Conservation (phyloP, 1,140 invertebrate genomes). For the Watersipora subatra region DNA sequence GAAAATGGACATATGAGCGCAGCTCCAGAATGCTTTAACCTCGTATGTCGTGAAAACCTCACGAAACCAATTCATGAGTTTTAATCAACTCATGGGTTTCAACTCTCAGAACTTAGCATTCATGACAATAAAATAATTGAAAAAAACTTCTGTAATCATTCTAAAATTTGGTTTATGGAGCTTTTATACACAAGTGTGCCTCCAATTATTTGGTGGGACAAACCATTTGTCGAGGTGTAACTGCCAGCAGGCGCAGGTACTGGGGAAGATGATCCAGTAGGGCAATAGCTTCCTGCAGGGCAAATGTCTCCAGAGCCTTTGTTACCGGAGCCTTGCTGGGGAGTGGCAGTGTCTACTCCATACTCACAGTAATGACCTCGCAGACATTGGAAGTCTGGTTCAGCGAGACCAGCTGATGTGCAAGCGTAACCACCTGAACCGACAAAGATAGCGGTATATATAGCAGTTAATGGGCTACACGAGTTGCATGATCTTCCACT, state of each 20-base stretch:
- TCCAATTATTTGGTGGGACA: no score
- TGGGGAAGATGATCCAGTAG: slow-evolving; percentile 19
- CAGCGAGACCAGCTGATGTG: slow-evolving; percentile 22
- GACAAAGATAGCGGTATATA: not conserved
- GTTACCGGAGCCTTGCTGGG: slow-evolving; percentile 14
- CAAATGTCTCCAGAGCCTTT: slow-evolving; percentile 27
- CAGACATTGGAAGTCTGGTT: slow-evolving; percentile 22
- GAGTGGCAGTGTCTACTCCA: slow-evolving; percentile 31
- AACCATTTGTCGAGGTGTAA: slow-evolving; percentile 21
- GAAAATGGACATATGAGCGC: no score
- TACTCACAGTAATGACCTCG: slow-evolving; percentile 31
- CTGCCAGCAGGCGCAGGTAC: slow-evolving; percentile 23
- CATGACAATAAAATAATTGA: no score
- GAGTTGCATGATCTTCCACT: no score
- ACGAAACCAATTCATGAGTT: no score
- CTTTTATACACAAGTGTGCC: no score
- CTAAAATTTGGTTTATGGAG: no score
- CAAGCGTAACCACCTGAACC: slow-evolving; percentile 27
- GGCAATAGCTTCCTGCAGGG: slow-evolving; percentile 30
- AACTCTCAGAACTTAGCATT: no score
- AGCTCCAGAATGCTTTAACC: no score
- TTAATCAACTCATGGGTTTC: no score
- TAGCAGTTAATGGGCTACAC: not conserved
- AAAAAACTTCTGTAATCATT: no score
- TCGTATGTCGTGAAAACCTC: no score